Conservation (phyloP, 2,797 vertebrate species). For the Borostomias antarcticus region DNA sequence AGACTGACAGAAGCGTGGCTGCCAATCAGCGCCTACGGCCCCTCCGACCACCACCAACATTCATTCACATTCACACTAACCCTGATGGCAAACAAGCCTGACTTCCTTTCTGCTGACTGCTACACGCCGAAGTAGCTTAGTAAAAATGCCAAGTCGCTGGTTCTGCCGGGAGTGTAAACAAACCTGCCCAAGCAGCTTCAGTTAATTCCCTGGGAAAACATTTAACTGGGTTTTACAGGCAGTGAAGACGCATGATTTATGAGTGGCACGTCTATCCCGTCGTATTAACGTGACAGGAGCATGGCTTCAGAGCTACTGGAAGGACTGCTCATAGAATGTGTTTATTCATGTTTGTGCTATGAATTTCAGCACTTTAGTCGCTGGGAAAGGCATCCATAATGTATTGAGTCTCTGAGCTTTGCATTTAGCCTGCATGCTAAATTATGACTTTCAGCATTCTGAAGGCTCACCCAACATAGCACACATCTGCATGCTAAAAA, state of each 20-base stretch:
- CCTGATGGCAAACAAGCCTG: conserved; percentile 31
- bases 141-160: conserved; percentile 17
- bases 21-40: too few relatives aligned
- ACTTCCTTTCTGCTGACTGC: conserved; percentile 48
- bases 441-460: conserved; percentile 36
- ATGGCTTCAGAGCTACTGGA: not conserved
- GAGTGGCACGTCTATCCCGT: not conserved
- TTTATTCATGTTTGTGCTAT: conserved; percentile 37
- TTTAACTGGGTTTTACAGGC: conserved; percentile 3
- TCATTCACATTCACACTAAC: too few relatives aligned
- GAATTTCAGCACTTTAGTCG: conserved; percentile 39
- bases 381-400: conserved; percentile 50
- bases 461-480: conserved; percentile 21
- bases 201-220: conserved; percentile 15
- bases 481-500: conserved; percentile 22
- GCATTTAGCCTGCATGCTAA: conserved; percentile 44
- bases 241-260: not conserved
- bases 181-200: conserved; percentile 15
- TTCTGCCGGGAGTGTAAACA: conserved; percentile 22
- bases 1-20: too few relatives aligned
- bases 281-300: conserved; percentile 12
- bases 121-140: conserved; percentile 30
- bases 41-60: too few relatives aligned
- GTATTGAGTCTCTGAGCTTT: conserved; percentile 36
- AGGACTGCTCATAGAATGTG: not conserved